Conservation (phyloP, 2,888 invertebrate genomes). For the Cabera pusaria region DNA sequence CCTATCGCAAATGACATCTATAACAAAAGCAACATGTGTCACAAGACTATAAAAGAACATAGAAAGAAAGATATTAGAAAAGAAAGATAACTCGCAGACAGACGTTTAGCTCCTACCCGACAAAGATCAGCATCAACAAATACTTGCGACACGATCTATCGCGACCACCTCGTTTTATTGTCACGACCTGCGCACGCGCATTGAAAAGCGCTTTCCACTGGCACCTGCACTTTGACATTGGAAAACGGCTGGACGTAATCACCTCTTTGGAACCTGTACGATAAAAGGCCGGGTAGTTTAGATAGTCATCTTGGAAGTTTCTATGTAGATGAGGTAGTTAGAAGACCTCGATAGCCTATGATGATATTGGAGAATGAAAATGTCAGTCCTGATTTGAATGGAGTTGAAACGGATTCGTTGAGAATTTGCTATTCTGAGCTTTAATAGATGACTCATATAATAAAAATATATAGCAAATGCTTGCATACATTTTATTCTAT, state of each 20-base stretch:
- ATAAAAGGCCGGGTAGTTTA: background rate
- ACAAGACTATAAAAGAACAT: no score
- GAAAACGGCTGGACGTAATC: conserved; percentile 17
- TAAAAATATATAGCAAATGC: no score
- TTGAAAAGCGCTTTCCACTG: conserved; percentile 65
- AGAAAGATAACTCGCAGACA: conserved; percentile 3
- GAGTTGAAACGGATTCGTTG: no score
- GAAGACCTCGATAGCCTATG: no score
- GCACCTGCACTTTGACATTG: conserved; percentile 62
- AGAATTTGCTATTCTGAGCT: no score
- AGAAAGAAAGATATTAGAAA: background rate
- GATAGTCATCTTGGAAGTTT: conserved; percentile 2
- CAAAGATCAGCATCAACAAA: conserved; percentile 7
- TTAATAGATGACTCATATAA: no score
- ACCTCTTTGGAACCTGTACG: conserved; percentile 7
- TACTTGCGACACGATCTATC: conserved; percentile 9
- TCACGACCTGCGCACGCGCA: conserved; percentile 36
- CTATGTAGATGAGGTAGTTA: background rate
- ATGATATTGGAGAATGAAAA: no score
- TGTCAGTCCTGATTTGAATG: no score
- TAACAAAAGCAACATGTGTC: no score
- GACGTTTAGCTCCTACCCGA: conserved; percentile 5
- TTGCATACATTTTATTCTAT: no score
- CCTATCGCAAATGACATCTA: no score
- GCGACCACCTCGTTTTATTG: conserved; percentile 27